These are phyloP conservation scores for Sitodiplosis mosellana DNA, from an alignment of 1,140 invertebrate genomes.

Conservation along the genomic window DNA sequence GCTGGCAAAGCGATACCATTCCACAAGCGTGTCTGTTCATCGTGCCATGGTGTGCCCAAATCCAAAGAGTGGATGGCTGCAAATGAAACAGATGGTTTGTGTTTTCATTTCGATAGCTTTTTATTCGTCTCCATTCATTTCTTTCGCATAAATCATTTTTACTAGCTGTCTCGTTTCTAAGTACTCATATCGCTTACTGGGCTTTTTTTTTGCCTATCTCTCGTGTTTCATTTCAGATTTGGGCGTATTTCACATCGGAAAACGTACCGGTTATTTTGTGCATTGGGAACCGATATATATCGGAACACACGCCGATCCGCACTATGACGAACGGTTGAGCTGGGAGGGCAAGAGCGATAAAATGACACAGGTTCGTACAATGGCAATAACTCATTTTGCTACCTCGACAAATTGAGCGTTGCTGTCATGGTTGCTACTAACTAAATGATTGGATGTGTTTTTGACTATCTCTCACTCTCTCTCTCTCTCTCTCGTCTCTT, in stretches of 20 bases:
- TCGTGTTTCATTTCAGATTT: conserved; percentile 29
- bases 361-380: conserved; percentile 67
- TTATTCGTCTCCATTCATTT: no score
- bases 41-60: conserved; percentile 75
- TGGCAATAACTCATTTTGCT: neutral
- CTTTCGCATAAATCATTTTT: neutral
- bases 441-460: neutral
- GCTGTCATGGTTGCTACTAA: neutral
- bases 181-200: neutral
- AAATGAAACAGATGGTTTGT: conserved; percentile 36
- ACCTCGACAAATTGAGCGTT: neutral
- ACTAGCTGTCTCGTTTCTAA: neutral
- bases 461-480: neutral
- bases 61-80: conserved; percentile 64
- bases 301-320: conserved; percentile 65
- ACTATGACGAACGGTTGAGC: conserved; percentile 72
- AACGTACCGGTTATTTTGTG: conserved; percentile 54
- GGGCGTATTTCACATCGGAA: conserved; percentile 67
- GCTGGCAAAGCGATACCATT: conserved; percentile 70
- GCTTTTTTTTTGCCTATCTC: neutral
- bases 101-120: neutral
- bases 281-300: conserved; percentile 87
- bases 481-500: neutral
- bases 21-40: conserved; percentile 74
- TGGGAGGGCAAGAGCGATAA: conserved; percentile 85